Evolutionary conservation across 1,140 invertebrate species (phyloP), one percentile per base, ranked within the genome.

Genomic region (Antheraea pernyi): DNA sequence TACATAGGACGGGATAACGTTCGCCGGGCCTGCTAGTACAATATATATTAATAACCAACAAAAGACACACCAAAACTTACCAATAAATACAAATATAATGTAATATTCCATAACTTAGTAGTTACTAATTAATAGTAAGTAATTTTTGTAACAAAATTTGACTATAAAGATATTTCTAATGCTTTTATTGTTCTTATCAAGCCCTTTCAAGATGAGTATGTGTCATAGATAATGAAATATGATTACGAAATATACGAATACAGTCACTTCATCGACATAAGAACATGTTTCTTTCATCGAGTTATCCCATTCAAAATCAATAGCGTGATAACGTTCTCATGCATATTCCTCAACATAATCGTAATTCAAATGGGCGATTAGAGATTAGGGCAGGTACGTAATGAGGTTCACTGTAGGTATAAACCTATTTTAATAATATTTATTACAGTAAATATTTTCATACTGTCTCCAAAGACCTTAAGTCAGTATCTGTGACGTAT

Each of bases 311-410:
- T 87, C 74, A 83, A 78, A 83, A 79, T 71, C 82, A 87, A 86
- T 85, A 78, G 75, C 68, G 75, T 77, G 86, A 87, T 88, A 85
- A 84, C 76, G 73, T 76, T 67, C 69, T 85, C 82, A 82, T 79
- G 81, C 80, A 83, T 84, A 87, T 83, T 84, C 85, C 77, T 83
- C 74, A 77, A 81, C 77, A 81, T 88, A 87, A 85, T 82, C 78
- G 75, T 88, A 84, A 89, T 83, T 82, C 78, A 81, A 88, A 86
- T 85, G 86, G 88, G 72, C 82, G 85, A 89, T 91, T 89, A 89
- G 78, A 72, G 46, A 53, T 13, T 13, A 11, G 6, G 13, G 11
- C 64, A 65, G 64, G 39, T 9, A 42, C 19, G 64, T 65, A 65
- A 48, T 53, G 3, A 19, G 36, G 30, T 30, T 16, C 13, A 22